These are phyloP conservation scores for Sciurus niger DNA, from an alignment of 2,113 vertebrate species.

Conservation along the genomic window DNA sequence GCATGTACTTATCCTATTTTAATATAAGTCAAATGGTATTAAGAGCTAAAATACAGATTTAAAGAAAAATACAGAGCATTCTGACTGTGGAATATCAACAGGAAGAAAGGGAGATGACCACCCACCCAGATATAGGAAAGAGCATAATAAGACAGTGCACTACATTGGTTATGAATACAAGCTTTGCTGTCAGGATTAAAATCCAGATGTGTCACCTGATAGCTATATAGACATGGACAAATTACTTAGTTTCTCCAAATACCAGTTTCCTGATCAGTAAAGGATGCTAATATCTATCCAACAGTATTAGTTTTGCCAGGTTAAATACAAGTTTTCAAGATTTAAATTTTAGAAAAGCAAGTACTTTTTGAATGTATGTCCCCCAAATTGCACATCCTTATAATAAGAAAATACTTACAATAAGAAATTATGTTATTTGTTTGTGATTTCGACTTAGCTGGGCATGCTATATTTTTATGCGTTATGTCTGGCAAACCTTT, in stretches of 20 bases:
- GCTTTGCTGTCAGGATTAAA: conserved; percentile 6
- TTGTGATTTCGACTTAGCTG: conserved; percentile 35
- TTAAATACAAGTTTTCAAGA: neutral
- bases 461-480: neutral
- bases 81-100: neutral
- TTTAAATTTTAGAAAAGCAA: neutral
- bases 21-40: neutral
- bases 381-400: neutral
- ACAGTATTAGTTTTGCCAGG: neutral
- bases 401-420: neutral
- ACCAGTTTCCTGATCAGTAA: conserved; percentile 2
- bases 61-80: conserved; percentile 9
- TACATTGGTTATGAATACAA: neutral
- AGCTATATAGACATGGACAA: neutral
- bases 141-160: neutral
- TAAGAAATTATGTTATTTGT: neutral
- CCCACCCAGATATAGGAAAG: neutral
- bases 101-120: neutral
- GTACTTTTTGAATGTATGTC: neutral
- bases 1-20: neutral
- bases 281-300: neutral
- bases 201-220: neutral
- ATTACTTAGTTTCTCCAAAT: conserved; percentile 4
- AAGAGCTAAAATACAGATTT: neutral
- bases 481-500: neutral